Percentiles rank a stretch among this genome's conserved stretches.
phyloP scores from a whole-genome alignment of 2,797 vertebrate species.

The Girardinus metallicus region DNA sequence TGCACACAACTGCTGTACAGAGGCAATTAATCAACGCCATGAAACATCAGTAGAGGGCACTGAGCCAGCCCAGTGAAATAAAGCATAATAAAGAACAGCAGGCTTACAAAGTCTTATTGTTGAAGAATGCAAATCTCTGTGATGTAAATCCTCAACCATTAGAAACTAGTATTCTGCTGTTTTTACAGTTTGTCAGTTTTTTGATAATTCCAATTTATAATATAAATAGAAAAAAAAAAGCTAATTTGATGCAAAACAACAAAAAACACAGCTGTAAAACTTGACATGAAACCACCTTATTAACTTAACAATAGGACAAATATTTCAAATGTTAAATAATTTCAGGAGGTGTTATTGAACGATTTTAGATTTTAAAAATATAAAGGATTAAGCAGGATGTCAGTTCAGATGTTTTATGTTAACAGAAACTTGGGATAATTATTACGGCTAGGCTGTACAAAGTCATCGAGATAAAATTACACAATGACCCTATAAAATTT shows the following conservation, averaged over 20 bases:
- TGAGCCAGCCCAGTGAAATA: constrained; percentile 52
- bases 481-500: constrained; percentile 1
- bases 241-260: neutral
- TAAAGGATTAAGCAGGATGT: neutral
- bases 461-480: neutral
- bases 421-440: neutral
- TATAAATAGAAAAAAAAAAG: neutral
- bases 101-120: constrained; percentile 62
- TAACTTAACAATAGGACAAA: neutral
- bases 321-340: neutral
- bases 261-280: neutral
- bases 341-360: neutral
- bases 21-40: constrained; percentile 31
- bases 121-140: constrained; percentile 37
- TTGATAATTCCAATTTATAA: neutral
- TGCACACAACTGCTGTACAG: constrained; percentile 20
- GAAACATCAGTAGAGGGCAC: constrained; percentile 47
- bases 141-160: constrained; percentile 41
- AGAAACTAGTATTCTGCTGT: constrained; percentile 18
- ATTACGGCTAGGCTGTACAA: neutral
- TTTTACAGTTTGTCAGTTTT: neutral
- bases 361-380: neutral
- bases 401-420: neutral
- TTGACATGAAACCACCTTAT: neutral
- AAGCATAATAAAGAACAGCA: constrained; percentile 22